Percentiles rank a stretch among this genome's conserved stretches.
Evolutionary conservation across 2,113 vertebrate species (phyloP).

Genomic region (Prinia subflava): DNA sequence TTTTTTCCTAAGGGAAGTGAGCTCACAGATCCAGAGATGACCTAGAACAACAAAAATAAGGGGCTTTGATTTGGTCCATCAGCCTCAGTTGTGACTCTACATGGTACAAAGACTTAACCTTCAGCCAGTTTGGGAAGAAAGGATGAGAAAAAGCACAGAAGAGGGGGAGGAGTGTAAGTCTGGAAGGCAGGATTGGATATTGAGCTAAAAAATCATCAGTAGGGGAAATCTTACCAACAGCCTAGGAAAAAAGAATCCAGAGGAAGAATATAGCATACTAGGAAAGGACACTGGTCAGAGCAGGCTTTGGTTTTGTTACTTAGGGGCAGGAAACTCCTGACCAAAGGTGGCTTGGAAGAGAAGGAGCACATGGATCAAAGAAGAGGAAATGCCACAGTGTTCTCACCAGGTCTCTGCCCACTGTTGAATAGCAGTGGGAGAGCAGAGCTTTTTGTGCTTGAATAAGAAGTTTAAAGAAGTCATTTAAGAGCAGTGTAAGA

Average conservation of each 20-base stretch:
- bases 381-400: not conserved
- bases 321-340: not conserved
- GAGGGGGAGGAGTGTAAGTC: not conserved
- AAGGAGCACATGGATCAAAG: not conserved
- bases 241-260: not conserved
- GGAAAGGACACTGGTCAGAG: not conserved
- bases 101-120: not conserved
- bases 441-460: not conserved
- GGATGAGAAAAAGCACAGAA: not conserved
- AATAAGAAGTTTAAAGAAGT: not conserved
- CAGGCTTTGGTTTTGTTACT: not conserved
- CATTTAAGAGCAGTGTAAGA: not conserved
- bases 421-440: not conserved
- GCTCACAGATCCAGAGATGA: not conserved
- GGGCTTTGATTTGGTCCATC: not conserved
- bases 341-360: not conserved
- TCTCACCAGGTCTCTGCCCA: not conserved
- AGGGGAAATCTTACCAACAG: not conserved
- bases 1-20: rapidly evolving
- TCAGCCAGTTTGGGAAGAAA: not conserved
- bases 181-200: not conserved
- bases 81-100: not conserved
- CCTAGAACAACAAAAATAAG: not conserved
- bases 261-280: not conserved
- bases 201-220: not conserved